Base-by-base conservation (phyloP, 1,140 invertebrate genomes). In the Drosophila sturtevanti region DNA sequence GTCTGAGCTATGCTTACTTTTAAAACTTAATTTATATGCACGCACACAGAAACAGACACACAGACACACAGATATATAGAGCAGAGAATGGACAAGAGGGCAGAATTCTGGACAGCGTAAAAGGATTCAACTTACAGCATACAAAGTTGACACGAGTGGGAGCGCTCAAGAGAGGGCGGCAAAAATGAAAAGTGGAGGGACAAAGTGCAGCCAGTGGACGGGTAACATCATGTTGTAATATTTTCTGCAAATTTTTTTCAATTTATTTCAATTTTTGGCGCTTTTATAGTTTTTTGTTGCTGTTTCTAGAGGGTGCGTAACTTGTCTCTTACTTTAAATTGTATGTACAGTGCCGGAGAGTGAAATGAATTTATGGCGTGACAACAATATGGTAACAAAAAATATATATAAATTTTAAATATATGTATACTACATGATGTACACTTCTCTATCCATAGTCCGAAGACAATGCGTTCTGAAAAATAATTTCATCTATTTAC, bases 21-120 rank as follows among this genome's bases (percentile, higher is more conserved):
- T 89, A 73, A 87, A 86, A 86, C 82, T 87, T 89, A 86, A 86
- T 89, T 86, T 89, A 86, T 89, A 86, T 86, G 82, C 82, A 86
- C 84, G 66, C 82, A 89, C 60, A 89, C 77, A 58, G 54, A 31
- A 18, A 44, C 60, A 61, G n/a, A 21, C 0, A 31, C 12, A 41
- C 3, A 38, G 22, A 68, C 64, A 59, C 24, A 41, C 37, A 61
- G 41, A 58, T 41, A 31, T 3, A 31, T 31, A 31, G 67, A 59
- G 59, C 35, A 60, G 24, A 12, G 27, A 56, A 24, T 22, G 35
- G 44, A 34, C 22, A 59, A 21, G 16, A 16, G 41, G 12, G 60
- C 52, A 55, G 63, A 27, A 24, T 56, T 16, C 38, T 58, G 37
- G 55, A 66, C 69, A 65, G 12, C 18, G 59, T 64, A 55, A 63